A percentile compares a stretch with the other conserved stretches of the same genome.
Evolutionary conservation across 30 jellyfish, hydroid and myxozoan genomes (phyloP).

Genomic region (Nemopilema nomurai): DNA sequence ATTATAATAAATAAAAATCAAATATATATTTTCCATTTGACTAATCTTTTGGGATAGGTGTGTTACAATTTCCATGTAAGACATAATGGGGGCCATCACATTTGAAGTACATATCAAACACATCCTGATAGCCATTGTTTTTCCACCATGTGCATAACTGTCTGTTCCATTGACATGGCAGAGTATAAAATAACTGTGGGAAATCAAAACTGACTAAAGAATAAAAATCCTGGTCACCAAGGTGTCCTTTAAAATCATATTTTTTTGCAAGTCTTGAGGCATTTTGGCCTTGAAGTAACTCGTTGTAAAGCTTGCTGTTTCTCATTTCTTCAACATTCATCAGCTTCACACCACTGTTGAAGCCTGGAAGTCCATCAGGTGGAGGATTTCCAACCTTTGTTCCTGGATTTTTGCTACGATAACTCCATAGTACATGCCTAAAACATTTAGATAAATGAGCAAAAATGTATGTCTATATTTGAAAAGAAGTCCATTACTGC

Average conservation of each 20-base stretch:
- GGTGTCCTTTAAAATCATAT: constrained; percentile 80
- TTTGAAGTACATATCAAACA: constrained; percentile 70
- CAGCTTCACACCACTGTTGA: constrained; percentile 89
- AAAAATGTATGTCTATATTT: too few relatives aligned
- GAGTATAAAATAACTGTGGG: constrained; percentile 71
- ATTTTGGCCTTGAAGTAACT: constrained; percentile 41
- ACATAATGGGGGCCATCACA: constrained; percentile 77
- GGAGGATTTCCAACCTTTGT: constrained; percentile 86
- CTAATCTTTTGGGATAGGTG: constrained; percentile 68
- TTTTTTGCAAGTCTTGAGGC: constrained; percentile 62
- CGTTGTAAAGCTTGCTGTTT: constrained; percentile 63
- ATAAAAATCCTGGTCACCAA: constrained; percentile 93
- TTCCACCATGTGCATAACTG: constrained; percentile 97
- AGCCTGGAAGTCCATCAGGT: constrained; percentile 88
- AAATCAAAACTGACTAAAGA: constrained; percentile 73
- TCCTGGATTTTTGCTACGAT: constrained; percentile 65
- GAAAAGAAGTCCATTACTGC: neutral
- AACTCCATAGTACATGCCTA: constrained; percentile 71
- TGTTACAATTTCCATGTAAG: constrained; percentile 88
- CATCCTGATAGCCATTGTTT: constrained; percentile 65
- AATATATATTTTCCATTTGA: too few relatives aligned
- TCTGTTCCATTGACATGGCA: constrained; percentile 97
- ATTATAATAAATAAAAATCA: too few relatives aligned
- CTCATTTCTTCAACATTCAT: constrained; percentile 77
- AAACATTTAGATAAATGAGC: neutral